Base-by-base conservation (phyloP, 1,140 invertebrate species). In the Eriocheir sinensis region DNA sequence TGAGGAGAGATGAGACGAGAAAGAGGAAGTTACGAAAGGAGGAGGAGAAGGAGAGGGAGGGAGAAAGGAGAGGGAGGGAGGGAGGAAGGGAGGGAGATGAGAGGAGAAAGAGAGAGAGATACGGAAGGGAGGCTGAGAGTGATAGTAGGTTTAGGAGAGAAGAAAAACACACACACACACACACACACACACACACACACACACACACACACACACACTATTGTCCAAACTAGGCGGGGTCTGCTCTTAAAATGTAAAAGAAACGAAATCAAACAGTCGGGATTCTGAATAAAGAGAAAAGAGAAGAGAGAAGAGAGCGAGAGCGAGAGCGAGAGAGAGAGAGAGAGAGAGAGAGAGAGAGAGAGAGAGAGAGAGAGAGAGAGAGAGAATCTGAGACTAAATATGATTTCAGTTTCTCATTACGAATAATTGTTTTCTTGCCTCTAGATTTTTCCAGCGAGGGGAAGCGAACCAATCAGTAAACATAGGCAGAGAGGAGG, bases 391-490 rank as follows among this genome's bases (percentile, higher is more conserved):
- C 30, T 27, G 88, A n/a, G 88, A 89, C 41, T 48, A 44, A 89
- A 60, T 15, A 79, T 60, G 89, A 41, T 88, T 40, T 6, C 17
- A 40, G 85, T 88, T 41, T 88, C 38, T 88, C 38, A 88, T 44
- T 40, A 41, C 34, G 85, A 88, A 72, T 72, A 72, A 72, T 88
- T n/a, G 40, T 88, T 88, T 72, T 72, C 17, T 72, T 72, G 17
- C 17, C 60, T 72, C n/a, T n/a, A 4, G 60, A 4, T 72, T 72
- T 72, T 72, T 72, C 60, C 60, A 21, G 21, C 4, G 60, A 21
- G 60, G n/a, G 60, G 60, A 72, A n/a, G 60, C n/a, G 60, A 72
- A 72, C 60, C 60, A 72, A 72, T 72, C 60, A n/a, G 60, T 72
- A 72, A 72, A 72, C 60, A 72, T n/a, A n/a, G 60, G n/a, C n/a